Conservation (phyloP, 1,140 invertebrate species). For the Adelges cooleyi region DNA sequence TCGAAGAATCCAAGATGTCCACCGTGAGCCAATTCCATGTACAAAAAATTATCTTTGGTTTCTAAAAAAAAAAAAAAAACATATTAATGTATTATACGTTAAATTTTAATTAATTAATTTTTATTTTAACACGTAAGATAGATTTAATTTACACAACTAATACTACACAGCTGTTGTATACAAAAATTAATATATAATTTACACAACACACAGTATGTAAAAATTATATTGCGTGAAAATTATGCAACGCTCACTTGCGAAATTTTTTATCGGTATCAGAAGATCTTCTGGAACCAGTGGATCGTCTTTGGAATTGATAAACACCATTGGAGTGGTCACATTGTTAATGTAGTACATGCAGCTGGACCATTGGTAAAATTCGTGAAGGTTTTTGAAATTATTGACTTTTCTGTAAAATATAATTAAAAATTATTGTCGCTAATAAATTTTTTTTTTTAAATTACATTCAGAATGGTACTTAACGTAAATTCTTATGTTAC, state of each 20-base stretch:
- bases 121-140: no score
- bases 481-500: no score
- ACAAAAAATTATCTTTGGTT: conserved; percentile 53
- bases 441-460: no score
- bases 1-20: conserved; percentile 90
- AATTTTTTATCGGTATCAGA: conserved; percentile 55
- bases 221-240: not conserved
- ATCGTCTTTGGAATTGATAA: conserved; percentile 79
- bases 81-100: not conserved
- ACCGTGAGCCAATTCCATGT: conserved; percentile 72
- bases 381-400: conserved; percentile 61
- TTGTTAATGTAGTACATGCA: conserved; percentile 61
- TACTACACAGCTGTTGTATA: no score
- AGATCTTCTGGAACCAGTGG: conserved; percentile 70
- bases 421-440: no score
- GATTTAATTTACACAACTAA: no score
- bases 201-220: not conserved
- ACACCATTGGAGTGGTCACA: conserved; percentile 71
- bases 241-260: conserved; percentile 52
- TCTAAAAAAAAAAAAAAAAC: conserved; percentile 42
- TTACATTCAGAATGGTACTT: no score
- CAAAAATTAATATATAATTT: not conserved
- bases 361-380: conserved; percentile 73
- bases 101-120: no score
- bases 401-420: conserved; percentile 50